These are phyloP conservation scores for Sarcophaga peregrina DNA, from an alignment of 1,140 invertebrate species.

Conservation along the genomic window DNA sequence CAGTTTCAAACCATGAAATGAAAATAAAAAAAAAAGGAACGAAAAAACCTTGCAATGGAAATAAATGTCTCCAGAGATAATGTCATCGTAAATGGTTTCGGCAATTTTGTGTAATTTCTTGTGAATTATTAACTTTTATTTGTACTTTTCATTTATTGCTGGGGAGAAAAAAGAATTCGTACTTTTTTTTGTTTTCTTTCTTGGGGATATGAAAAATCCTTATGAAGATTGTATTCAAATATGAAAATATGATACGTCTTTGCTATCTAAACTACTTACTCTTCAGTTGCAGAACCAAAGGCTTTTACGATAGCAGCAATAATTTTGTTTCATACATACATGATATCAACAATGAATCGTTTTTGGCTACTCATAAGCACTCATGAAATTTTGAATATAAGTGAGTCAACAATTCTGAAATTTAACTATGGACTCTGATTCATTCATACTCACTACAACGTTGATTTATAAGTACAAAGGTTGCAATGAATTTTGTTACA, in stretches of 20 bases:
- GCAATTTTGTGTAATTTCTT: constrained; percentile 48
- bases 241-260: not conserved
- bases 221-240: not conserved
- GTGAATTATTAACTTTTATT: constrained; percentile 46
- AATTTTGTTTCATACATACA: no score
- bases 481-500: no score
- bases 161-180: not conserved
- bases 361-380: no score
- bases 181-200: not conserved
- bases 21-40: not conserved
- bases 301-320: no score
- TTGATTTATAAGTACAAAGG: no score
- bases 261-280: not conserved
- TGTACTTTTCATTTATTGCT: not conserved
- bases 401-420: no score
- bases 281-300: no score
- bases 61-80: constrained; percentile 48
- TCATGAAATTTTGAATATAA: no score
- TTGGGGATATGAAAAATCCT: not conserved
- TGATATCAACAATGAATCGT: no score
- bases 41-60: not conserved
- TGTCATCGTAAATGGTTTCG: constrained; percentile 48
- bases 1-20: not conserved
- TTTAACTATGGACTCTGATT: no score
- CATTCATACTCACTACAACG: no score